Conservation (phyloP, 2,797 vertebrate species). For the Rhinella marina region DNA sequence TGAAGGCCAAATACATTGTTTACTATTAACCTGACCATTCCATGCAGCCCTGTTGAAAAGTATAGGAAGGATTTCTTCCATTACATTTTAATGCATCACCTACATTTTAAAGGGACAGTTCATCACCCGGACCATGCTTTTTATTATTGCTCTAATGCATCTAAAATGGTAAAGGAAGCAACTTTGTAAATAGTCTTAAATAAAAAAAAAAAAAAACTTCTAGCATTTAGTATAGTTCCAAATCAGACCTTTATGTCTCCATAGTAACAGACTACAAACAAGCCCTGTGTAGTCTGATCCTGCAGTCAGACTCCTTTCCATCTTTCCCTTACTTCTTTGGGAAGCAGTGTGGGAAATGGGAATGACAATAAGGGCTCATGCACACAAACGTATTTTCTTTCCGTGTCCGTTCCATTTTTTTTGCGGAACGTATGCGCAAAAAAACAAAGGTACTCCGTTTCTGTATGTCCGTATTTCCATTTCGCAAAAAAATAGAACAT, state of each 20-base stretch:
- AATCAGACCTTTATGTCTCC: not conserved
- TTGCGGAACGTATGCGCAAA: too few relatives aligned
- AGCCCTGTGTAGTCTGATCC: not conserved
- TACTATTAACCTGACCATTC: not conserved
- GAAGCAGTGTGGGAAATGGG: too few relatives aligned
- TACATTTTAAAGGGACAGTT: not conserved
- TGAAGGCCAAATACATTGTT: constrained; percentile 1
- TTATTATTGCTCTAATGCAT: not conserved
- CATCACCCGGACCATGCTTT: not conserved
- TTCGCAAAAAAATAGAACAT: too few relatives aligned
- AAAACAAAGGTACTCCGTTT: too few relatives aligned
- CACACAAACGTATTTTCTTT: too few relatives aligned
- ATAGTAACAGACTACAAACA: not conserved
- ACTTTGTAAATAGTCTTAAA: not conserved
- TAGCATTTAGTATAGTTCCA: not conserved
- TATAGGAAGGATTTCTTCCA: not conserved
- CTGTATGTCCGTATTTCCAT: too few relatives aligned
- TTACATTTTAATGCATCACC: not conserved
- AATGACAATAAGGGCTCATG: not conserved
- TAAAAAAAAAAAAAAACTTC: not conserved
- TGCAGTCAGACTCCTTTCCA: not conserved
- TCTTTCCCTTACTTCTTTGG: not conserved
- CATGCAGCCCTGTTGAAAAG: not conserved
- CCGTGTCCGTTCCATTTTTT: too few relatives aligned
- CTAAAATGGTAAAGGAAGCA: not conserved